Percentiles rank a stretch among this genome's conserved stretches.
These are phyloP conservation scores for Eptesicus fuscus DNA, from an alignment of 2,113 vertebrate species.

Conservation along the genomic window DNA sequence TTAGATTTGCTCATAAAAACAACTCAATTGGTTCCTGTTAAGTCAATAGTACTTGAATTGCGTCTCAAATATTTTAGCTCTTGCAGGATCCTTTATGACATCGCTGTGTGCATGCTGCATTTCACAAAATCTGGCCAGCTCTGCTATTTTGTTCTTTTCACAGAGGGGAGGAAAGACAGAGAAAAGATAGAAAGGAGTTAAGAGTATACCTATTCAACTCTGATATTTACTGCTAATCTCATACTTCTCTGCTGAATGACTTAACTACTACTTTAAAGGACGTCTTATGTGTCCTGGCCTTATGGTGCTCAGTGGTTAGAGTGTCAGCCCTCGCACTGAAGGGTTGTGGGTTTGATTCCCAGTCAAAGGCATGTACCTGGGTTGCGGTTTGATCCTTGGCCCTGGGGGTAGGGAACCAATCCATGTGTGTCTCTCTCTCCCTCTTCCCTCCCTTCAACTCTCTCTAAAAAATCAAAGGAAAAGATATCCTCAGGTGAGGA, in stretches of 20 bases:
- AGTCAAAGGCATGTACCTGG: background rate
- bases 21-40: slow-evolving; percentile 72
- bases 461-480: background rate
- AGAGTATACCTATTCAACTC: background rate
- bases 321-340: background rate
- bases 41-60: slow-evolving; percentile 50
- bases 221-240: slow-evolving; percentile 24
- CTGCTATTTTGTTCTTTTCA: background rate
- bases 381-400: background rate
- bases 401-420: background rate
- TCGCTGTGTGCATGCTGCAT: background rate
- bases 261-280: slow-evolving; percentile 4
- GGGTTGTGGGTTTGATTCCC: background rate
- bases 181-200: background rate
- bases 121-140: slow-evolving; percentile 44
- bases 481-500: background rate
- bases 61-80: slow-evolving; percentile 57
- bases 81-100: slow-evolving; percentile 44
- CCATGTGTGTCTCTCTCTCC: background rate
- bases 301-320: background rate
- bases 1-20: slow-evolving; percentile 72
- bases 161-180: background rate
- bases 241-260: background rate
- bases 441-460: background rate
- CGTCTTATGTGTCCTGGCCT: background rate